A percentile compares a stretch with the other conserved stretches of the same genome.
Evolutionary conservation across 2,113 vertebrate species (phyloP).

Genomic region (Campylomormyrus numenius): DNA sequence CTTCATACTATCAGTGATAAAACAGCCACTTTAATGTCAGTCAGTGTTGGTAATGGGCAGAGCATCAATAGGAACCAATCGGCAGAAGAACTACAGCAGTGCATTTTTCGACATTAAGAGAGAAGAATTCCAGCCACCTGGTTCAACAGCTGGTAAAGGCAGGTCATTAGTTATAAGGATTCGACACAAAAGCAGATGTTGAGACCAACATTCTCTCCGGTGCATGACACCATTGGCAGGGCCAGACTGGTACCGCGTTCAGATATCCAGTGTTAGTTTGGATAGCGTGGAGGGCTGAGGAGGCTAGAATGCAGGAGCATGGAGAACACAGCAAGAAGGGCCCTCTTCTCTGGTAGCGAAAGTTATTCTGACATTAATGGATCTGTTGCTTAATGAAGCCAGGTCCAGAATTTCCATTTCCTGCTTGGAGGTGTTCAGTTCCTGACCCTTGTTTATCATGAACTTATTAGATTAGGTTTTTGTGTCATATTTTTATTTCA

Average conservation of each 20-base stretch:
- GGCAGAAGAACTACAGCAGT: neutral
- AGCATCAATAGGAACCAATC: neutral
- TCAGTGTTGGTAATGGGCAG: neutral
- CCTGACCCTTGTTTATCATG: neutral
- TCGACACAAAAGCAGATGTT: slow-evolving; percentile 19
- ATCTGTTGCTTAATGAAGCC: neutral
- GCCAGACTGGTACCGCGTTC: slow-evolving; percentile 29
- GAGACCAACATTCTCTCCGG: slow-evolving; percentile 30
- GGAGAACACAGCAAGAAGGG: neutral
- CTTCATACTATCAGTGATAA: neutral
- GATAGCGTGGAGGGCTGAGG: slow-evolving; percentile 11
- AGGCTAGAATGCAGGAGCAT: neutral
- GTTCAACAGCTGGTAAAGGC: slow-evolving; percentile 24
- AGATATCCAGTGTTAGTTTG: slow-evolving; percentile 15
- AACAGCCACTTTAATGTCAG: neutral
- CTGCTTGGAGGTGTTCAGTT: neutral
- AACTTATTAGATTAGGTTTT: neutral
- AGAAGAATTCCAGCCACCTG: slow-evolving; percentile 21
- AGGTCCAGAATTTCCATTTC: neutral
- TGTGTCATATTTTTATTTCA: neutral
- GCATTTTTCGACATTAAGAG: neutral
- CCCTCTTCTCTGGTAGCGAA: neutral
- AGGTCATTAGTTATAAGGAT: slow-evolving; percentile 35
- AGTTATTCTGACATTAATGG: neutral
- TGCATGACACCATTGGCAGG: slow-evolving; percentile 29